Conservation (phyloP, 2,113 vertebrate species). For the Trogon surrucura region DNA sequence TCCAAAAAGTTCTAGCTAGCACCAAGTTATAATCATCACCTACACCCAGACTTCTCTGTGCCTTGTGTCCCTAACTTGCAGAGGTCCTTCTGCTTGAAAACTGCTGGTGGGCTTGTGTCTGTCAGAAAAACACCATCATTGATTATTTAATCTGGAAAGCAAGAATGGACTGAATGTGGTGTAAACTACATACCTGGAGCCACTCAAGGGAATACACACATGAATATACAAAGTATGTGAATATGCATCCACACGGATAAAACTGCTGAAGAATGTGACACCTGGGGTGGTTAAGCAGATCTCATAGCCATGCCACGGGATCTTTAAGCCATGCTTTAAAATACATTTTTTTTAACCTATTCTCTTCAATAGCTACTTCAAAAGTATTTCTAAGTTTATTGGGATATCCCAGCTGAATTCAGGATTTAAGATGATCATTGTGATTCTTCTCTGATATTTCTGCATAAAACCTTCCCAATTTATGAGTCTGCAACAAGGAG, state of each 20-base stretch:
- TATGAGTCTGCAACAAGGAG: neutral
- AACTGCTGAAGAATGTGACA: neutral
- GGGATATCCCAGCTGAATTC: neutral
- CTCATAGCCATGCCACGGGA: neutral
- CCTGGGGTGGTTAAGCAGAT: neutral
- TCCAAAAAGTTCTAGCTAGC: neutral
- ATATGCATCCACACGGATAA: neutral
- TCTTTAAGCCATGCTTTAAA: neutral
- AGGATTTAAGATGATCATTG: neutral
- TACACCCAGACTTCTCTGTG: neutral
- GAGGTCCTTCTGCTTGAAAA: neutral
- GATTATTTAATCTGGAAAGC: neutral
- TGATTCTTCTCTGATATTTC: neutral
- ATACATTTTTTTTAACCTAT: neutral
- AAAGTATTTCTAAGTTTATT: neutral
- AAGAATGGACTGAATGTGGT: neutral
- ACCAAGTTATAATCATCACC: neutral
- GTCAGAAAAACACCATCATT: rapidly evolving
- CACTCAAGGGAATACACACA: neutral
- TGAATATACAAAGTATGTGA: neutral
- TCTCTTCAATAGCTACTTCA: neutral
- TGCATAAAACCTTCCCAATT: neutral
- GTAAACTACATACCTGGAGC: neutral
- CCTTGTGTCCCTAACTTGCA: rapidly evolving
- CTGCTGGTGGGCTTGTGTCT: neutral